Evolutionary conservation across 2,888 invertebrate genomes (phyloP), one percentile per base, ranked within the genome.

Genomic region (Eilema sororculum): DNA sequence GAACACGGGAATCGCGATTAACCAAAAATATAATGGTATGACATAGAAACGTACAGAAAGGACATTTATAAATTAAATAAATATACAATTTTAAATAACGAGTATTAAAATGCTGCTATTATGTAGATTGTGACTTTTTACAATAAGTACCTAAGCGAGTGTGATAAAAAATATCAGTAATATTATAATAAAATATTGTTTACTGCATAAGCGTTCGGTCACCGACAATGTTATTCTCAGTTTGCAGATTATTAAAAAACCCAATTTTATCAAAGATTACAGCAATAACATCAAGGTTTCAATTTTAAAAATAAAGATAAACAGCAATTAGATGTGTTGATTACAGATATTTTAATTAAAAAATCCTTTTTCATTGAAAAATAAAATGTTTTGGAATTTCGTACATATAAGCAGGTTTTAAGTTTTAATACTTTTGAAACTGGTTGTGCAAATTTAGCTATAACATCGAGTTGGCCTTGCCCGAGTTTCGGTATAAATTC

Each of bases 391-490:
- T 16, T 33, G 30, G 30, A 60, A 60, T 60, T 28, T 60, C n/a
- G 30, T 33, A 60, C 28, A 52, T 60, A 24, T 24, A 41, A 76
- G 24, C 70, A 75, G 71, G 65, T 78, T 71, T 56, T 13, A 30
- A 37, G n/a, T 67, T 37, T 62, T 52, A 65, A 69, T 63, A 70
- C 52, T 46, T 57, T 66, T 41, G 41, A 69, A 81, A 83, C 77
- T 20, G 61, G 77, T 83, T 78, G 65, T 79, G 75, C 41, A 76
- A 74, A 77, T 75, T 75, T 77, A 71, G 61, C 46, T 65, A 74
- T 71, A 61, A 71, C 52, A 72, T 62, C 70, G 66, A 72, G 76
- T 65, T 74, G 84, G 78, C 84, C 78, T 82, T 80, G 82, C 78
- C 73, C 77, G 80, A 77, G 69, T 74, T 79, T 74, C 69, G 46